Base-by-base conservation (phyloP, 2,888 invertebrate genomes). In the Furcula furcula region DNA sequence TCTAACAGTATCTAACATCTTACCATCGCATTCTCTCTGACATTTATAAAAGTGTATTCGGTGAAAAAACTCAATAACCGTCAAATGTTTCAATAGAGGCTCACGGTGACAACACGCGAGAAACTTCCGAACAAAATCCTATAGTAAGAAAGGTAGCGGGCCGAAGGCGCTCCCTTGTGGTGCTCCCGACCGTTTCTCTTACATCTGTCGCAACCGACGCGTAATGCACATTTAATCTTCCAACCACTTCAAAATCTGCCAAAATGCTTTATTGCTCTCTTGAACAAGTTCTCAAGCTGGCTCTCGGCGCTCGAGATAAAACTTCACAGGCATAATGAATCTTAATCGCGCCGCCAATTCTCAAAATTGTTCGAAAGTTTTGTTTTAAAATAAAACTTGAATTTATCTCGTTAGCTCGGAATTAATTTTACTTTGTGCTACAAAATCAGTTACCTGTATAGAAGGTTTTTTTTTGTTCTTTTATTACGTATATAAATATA, bases 311-410 rank as follows among this genome's bases (percentile, higher is more conserved):
- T 68, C 68, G 62, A 81, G 85, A 86, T 86, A 85, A 86, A 86
- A 87, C 85, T 87, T 86, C 77, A 80, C 76, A 81, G 67, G 80
- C 80, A 82, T 85, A 86, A 86, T 86, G 87, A 86, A 85, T 86
- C 85, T 80, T 83, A 85, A 84, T 83, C 80, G 77, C 68, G 65
- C 69, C 73, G 80, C 76, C 82, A 78, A 86, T 86, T 82, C 61
- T 62, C 74, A 66, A 83, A 85, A 80, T 83, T 83, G 79, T 81
- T 84, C 72, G 55, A 58, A 71, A 82, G 76, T 78, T 80, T 81
- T 81, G 73, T 82, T 81, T 66, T 78, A 77, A 77, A 81, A 77
- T 77, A 76, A 80, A 83, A 82, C 76, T 79, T 68, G 65, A 68
- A 77, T 76, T 78, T 75, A 76, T 78, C 73, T 76, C 76, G 67